Evolutionary conservation across 2,113 vertebrate genomes (phyloP).

Genomic region (Euleptes europaea): DNA sequence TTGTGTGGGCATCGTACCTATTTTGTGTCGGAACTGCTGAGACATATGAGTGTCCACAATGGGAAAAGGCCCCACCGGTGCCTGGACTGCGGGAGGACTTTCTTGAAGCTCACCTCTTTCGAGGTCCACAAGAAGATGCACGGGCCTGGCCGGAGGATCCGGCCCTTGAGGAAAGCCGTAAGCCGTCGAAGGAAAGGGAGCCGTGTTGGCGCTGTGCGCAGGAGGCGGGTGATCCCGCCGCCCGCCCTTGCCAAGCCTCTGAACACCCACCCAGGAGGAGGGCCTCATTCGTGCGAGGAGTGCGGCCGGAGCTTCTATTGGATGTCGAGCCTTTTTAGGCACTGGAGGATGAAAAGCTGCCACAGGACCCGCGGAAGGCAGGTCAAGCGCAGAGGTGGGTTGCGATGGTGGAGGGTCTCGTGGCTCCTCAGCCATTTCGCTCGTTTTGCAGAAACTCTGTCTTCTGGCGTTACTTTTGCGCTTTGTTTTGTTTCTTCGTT

Average conservation of each 20-base stretch:
- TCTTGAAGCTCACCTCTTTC: background rate
- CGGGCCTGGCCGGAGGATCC: fast-evolving
- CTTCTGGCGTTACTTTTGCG: too few relatives aligned
- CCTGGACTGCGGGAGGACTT: conserved; percentile 4
- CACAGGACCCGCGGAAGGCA: fast-evolving
- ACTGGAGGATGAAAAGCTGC: background rate
- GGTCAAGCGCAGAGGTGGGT: background rate
- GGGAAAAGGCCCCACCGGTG: background rate
- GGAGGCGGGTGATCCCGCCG: background rate
- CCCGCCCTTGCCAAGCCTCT: background rate
- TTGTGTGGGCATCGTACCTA: background rate
- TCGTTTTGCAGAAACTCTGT: too few relatives aligned
- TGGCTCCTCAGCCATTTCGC: too few relatives aligned
- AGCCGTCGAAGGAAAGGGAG: fast-evolving
- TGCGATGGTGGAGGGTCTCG: too few relatives aligned
- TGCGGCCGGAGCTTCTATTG: background rate
- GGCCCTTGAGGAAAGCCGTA: fast-evolving
- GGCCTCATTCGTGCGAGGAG: background rate
- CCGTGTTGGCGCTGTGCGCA: background rate
- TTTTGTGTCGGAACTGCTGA: background rate
- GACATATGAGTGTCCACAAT: background rate
- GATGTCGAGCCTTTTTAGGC: background rate
- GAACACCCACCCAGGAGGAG: background rate
- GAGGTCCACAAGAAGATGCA: conserved; percentile 13
- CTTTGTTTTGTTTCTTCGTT: too few relatives aligned